Percentiles rank a stretch among this genome's conserved stretches.
These are phyloP conservation scores for Cecropterus lyciades DNA, from an alignment of 1,140 invertebrate genomes.

Conservation along the genomic window DNA sequence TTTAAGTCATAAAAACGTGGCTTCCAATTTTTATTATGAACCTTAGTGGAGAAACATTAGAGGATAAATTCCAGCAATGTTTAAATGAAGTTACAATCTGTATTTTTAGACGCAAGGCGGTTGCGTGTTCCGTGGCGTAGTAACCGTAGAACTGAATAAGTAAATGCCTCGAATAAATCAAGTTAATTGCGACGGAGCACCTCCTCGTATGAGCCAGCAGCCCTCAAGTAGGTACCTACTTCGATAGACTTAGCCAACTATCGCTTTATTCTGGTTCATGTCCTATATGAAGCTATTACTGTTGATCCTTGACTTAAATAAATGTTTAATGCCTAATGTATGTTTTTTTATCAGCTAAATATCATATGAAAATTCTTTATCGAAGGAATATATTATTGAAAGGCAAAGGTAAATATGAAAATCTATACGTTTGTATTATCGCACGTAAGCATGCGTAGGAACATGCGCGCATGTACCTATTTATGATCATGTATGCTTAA, in stretches of 20 bases:
- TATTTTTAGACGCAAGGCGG: conserved; percentile 50
- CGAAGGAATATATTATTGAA: too few relatives aligned
- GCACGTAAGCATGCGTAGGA: too few relatives aligned
- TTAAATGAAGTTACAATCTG: conserved; percentile 37
- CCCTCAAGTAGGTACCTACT: conserved; percentile 52
- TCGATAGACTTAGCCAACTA: conserved; percentile 59
- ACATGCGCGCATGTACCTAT: too few relatives aligned
- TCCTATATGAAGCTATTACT: conserved; percentile 40
- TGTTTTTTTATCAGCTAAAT: too few relatives aligned
- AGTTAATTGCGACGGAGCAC: conserved; percentile 79
- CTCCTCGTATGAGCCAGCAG: conserved; percentile 76
- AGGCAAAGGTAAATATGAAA: too few relatives aligned
- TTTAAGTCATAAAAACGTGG: conserved; percentile 38
- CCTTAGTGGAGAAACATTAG: conserved; percentile 26
- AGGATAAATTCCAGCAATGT: conserved; percentile 44
- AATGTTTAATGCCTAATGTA: neutral
- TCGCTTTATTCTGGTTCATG: conserved; percentile 51
- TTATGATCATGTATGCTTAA: too few relatives aligned
- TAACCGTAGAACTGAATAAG: conserved; percentile 79
- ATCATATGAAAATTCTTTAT: too few relatives aligned
- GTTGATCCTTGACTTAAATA: conserved; percentile 11
- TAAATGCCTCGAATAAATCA: conserved; percentile 81
- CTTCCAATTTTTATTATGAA: too few relatives aligned
- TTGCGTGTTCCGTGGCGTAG: conserved; percentile 75
- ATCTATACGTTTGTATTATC: too few relatives aligned